Evolutionary conservation across 2,113 vertebrate genomes (phyloP).

Genomic region (Podilymbus podiceps): DNA sequence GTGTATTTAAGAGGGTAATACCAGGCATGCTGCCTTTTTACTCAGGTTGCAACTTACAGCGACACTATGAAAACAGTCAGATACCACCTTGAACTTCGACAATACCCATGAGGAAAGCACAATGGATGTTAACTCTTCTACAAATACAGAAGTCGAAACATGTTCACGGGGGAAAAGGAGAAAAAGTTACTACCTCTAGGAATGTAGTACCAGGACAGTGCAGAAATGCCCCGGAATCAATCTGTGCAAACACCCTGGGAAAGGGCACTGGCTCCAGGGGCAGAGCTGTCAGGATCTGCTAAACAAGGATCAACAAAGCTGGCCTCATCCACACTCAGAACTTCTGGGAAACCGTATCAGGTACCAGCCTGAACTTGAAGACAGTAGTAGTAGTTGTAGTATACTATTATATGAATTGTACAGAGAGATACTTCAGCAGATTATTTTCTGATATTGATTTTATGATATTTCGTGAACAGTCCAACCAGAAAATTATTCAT

Average conservation of each 20-base stretch:
- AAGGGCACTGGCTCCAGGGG: neutral
- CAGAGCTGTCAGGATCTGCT: neutral
- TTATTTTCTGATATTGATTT: neutral
- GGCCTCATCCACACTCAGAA: neutral
- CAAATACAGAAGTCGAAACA: neutral
- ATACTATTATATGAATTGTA: neutral
- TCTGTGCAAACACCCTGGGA: neutral
- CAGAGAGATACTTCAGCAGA: neutral
- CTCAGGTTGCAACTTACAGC: neutral
- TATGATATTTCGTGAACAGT: neutral
- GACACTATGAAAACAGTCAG: neutral
- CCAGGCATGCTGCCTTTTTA: neutral
- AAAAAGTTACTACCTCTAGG: neutral
- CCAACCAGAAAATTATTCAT: neutral
- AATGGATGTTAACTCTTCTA: neutral
- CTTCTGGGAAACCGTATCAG: neutral
- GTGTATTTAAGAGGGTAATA: neutral
- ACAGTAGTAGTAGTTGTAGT: neutral
- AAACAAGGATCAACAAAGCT: neutral
- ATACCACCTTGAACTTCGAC: neutral
- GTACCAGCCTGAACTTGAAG: neutral
- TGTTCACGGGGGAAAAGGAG: neutral
- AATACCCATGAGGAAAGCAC: neutral
- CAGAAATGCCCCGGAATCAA: neutral
- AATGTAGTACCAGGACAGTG: neutral